Percentiles rank a stretch among this genome's conserved stretches.
These are phyloP conservation scores for Micromesistius poutassou DNA, from an alignment of 2,797 vertebrate genomes.

Conservation along the genomic window DNA sequence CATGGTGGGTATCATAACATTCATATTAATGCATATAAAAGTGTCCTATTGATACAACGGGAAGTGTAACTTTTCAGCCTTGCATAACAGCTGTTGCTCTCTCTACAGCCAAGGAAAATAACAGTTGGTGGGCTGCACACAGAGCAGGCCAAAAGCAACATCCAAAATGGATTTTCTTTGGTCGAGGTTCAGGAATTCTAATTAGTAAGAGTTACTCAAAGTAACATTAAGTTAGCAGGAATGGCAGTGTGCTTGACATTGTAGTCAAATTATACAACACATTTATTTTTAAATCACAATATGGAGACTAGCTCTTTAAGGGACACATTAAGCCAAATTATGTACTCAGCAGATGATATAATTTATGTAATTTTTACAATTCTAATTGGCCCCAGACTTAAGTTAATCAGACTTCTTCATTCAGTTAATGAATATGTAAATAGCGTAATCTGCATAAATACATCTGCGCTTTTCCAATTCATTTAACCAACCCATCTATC, in stretches of 20 bases:
- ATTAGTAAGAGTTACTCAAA: background rate
- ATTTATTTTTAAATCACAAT: background rate
- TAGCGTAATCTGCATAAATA: background rate
- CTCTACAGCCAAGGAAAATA: background rate
- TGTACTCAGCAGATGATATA: constrained; percentile 5
- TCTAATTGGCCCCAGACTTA: constrained; percentile 3
- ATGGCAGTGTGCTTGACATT: background rate
- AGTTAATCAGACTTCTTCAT: constrained; percentile 4
- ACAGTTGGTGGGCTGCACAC: background rate
- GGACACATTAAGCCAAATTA: background rate
- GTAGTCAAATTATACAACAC: background rate
- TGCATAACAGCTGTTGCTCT: background rate
- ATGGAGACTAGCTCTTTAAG: background rate
- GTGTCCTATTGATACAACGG: too few species aligned
- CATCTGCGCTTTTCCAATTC: background rate
- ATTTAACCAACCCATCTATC: background rate
- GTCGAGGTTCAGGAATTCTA: background rate
- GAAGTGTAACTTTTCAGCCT: background rate
- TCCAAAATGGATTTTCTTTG: background rate
- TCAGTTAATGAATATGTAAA: constrained; percentile 8
- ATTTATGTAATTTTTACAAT: constrained; percentile 1
- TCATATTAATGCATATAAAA: too few species aligned
- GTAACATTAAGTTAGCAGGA: background rate
- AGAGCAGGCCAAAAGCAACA: background rate
- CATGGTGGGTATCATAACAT: too few species aligned